Percentiles rank a stretch among this genome's conserved stretches.
These are phyloP conservation scores for Coturnix japonica DNA, from an alignment of 2,113 vertebrate species.

Conservation along the genomic window DNA sequence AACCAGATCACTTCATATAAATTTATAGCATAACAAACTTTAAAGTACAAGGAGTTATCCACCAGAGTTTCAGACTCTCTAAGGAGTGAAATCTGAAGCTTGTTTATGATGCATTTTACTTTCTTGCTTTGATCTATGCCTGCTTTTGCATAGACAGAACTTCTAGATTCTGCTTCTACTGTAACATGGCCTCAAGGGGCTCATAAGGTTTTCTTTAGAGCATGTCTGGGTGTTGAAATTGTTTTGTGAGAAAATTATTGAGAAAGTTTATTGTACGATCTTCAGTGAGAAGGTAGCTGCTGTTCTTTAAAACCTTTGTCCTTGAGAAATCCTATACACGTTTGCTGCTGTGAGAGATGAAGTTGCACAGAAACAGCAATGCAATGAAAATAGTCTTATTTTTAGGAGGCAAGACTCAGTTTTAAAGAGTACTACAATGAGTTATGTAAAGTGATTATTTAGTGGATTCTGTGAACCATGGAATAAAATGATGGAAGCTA, in stretches of 20 bases:
- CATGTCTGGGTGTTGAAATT: not conserved
- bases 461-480: not conserved
- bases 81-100: not conserved
- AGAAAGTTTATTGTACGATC: not conserved
- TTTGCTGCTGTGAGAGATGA: not conserved
- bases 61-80: not conserved
- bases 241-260: not conserved
- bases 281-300: not conserved
- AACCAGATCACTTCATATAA: not conserved
- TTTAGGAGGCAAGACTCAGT: not conserved
- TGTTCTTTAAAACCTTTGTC: not conserved
- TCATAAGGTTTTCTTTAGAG: not conserved
- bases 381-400: not conserved
- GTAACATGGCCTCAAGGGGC: not conserved
- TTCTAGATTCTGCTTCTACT: not conserved
- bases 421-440: conserved; percentile 12
- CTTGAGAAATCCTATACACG: not conserved
- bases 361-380: not conserved
- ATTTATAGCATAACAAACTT: not conserved
- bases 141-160: not conserved
- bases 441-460: conserved; percentile 21
- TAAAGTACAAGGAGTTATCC: not conserved
- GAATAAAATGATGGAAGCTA: not conserved
- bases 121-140: not conserved
- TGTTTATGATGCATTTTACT: not conserved